Percentiles rank a stretch among this genome's conserved stretches.
Evolutionary conservation across 2,888 invertebrate species (phyloP).

Genomic region (Nomada fabriciana): DNA sequence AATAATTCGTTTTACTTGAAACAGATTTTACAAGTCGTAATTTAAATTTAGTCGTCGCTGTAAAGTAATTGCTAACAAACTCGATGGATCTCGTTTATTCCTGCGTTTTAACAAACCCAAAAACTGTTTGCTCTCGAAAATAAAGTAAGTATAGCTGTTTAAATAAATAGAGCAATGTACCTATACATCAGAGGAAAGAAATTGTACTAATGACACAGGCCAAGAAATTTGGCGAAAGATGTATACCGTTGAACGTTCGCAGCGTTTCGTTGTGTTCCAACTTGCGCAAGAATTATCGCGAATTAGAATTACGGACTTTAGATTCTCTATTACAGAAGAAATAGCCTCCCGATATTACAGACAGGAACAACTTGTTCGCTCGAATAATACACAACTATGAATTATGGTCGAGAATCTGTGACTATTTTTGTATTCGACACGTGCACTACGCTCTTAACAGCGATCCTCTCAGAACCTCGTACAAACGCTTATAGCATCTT

Average conservation of each 20-base stretch:
- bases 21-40: no score
- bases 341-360: constrained; percentile 3
- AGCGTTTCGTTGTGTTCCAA: constrained; percentile 30
- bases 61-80: not conserved
- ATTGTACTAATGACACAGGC: constrained; percentile 34
- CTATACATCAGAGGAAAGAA: constrained; percentile 11
- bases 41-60: not conserved
- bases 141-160: no score
- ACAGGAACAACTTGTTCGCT: constrained; percentile 18
- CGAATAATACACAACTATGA: constrained; percentile 40
- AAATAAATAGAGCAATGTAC: no score
- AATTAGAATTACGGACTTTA: constrained; percentile 38
- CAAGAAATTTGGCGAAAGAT: constrained; percentile 59
- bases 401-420: constrained; percentile 22
- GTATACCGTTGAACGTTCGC: constrained; percentile 39
- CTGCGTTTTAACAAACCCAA: no score
- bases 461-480: not conserved
- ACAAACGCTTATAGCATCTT: not conserved
- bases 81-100: not conserved
- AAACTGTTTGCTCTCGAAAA: no score
- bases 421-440: constrained; percentile 43
- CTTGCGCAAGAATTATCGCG: constrained; percentile 62
- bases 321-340: constrained; percentile 3
- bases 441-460: constrained; percentile 29
- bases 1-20: no score